These are phyloP conservation scores for Liopterus haemorrhoidalis DNA, from an alignment of 2,888 invertebrate genomes.

Conservation along the genomic window DNA sequence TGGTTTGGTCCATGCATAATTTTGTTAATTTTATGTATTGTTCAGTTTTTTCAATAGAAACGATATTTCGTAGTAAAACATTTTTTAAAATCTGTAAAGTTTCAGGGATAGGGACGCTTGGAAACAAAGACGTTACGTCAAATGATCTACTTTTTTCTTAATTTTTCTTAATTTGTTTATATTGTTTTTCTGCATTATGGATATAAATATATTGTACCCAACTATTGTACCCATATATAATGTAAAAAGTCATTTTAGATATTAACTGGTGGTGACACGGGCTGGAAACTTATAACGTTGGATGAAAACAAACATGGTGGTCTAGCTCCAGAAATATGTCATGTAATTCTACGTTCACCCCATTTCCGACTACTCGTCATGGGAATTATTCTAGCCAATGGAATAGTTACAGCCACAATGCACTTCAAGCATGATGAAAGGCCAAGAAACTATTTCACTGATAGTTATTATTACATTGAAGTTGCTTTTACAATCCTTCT, in stretches of 20 bases:
- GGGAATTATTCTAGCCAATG: slow-evolving; percentile 91
- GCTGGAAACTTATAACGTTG: slow-evolving; percentile 93
- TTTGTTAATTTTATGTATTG: too few species aligned
- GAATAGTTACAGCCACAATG: slow-evolving; percentile 93
- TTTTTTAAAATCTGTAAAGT: too few species aligned
- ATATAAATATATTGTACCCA: too few species aligned
- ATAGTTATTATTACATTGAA: slow-evolving; percentile 91
- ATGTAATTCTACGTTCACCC: slow-evolving; percentile 80
- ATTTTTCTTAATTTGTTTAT: slow-evolving; percentile 9
- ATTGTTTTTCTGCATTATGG: not conserved
- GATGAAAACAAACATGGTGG: slow-evolving; percentile 94
- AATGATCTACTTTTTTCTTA: too few species aligned
- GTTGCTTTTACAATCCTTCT: slow-evolving; percentile 91
- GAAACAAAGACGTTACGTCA: too few species aligned
- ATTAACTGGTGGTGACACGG: slow-evolving; percentile 85
- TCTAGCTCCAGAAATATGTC: slow-evolving; percentile 77
- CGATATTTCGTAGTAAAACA: too few species aligned
- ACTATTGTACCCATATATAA: not conserved
- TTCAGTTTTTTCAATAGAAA: too few species aligned
- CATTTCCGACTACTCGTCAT: slow-evolving; percentile 90
- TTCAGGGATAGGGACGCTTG: too few species aligned
- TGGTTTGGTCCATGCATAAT: too few species aligned
- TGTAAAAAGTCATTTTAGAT: slow-evolving; percentile 50
- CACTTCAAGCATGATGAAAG: slow-evolving; percentile 87
- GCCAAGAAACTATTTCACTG: slow-evolving; percentile 74